A percentile compares a stretch with the other conserved stretches of the same genome.
Evolutionary conservation across 2,888 invertebrate genomes (phyloP).

Genomic region (Ectemnius lituratus): DNA sequence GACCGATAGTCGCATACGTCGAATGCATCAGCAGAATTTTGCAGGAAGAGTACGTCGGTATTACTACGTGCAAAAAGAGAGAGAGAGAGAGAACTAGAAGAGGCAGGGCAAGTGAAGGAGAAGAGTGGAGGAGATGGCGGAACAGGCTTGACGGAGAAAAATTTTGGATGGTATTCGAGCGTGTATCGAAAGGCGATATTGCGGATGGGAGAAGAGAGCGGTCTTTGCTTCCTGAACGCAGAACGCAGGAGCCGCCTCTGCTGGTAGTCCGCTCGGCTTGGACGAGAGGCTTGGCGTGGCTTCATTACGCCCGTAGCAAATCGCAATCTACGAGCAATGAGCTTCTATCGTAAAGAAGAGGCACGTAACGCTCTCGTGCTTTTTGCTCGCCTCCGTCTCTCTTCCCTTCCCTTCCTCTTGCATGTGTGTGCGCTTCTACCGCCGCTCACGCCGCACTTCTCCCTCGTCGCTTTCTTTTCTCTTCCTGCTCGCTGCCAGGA

Average conservation of each 20-base stretch:
- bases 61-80: conserved; percentile 23
- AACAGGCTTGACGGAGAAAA: conserved; percentile 30
- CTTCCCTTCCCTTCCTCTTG: conserved; percentile 33
- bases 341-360: conserved; percentile 75
- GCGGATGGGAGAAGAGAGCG: conserved; percentile 3
- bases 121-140: conserved; percentile 41
- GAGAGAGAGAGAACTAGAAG: not conserved
- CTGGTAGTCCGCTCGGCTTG: not conserved
- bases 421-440: conserved; percentile 4
- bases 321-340: conserved; percentile 76
- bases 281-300: conserved; percentile 61
- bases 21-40: conserved; percentile 18
- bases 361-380: conserved; percentile 68
- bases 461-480: conserved; percentile 53
- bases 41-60: conserved; percentile 37
- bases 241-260: conserved; percentile 34
- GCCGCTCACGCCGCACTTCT: conserved; percentile 50
- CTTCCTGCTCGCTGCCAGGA: conserved; percentile 41
- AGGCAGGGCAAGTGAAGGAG: conserved; percentile 6
- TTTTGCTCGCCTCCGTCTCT: conserved; percentile 64
- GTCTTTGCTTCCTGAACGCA: conserved; percentile 37
- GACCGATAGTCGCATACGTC: not conserved
- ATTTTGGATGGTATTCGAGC: conserved; percentile 23
- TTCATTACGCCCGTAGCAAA: conserved; percentile 77
- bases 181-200: conserved; percentile 28